Evolutionary conservation across 1,140 invertebrate genomes (phyloP).

Genomic region (Heliconius himera): DNA sequence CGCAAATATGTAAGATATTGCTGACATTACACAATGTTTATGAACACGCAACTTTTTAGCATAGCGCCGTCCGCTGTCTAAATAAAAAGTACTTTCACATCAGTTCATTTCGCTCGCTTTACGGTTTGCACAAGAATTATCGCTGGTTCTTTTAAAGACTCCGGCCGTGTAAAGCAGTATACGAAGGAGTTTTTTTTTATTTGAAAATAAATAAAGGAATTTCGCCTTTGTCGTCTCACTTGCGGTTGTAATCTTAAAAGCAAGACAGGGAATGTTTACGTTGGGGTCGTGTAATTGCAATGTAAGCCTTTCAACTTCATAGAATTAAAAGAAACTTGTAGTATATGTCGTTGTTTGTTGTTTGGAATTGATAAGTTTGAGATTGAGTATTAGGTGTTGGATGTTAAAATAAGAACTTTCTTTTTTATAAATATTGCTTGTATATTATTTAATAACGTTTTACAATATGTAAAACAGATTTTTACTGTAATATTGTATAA

Average conservation of each 20-base stretch:
- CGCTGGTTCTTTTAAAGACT: slow-evolving; percentile 44
- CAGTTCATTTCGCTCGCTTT: slow-evolving; percentile 53
- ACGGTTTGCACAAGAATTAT: slow-evolving; percentile 59
- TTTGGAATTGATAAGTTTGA: not conserved
- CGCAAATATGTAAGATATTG: slow-evolving; percentile 58
- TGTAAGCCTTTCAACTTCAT: slow-evolving; percentile 23
- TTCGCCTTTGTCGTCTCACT: slow-evolving; percentile 44
- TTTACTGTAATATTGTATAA: not conserved
- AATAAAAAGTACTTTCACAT: slow-evolving; percentile 72
- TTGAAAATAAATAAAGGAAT: slow-evolving; percentile 49
- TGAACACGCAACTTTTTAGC: slow-evolving; percentile 65
- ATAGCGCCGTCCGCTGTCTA: slow-evolving; percentile 54
- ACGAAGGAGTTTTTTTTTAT: slow-evolving; percentile 45
- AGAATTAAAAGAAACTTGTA: slow-evolving; percentile 21
- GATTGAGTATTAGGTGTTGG: not conserved
- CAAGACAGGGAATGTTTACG: slow-evolving; percentile 46
- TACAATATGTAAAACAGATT: not conserved
- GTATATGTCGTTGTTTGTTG: not conserved
- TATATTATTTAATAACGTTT: too few relatives aligned
- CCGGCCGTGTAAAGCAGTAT: slow-evolving; percentile 23
- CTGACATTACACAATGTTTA: slow-evolving; percentile 67
- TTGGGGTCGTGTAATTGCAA: slow-evolving; percentile 40
- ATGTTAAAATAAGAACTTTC: too few relatives aligned
- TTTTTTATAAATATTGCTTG: too few relatives aligned
- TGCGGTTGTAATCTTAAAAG: slow-evolving; percentile 44